Percentiles rank a stretch among this genome's conserved stretches.
These are phyloP conservation scores for Myotis pilosus DNA, from an alignment of 2,797 vertebrate species.

Conservation along the genomic window DNA sequence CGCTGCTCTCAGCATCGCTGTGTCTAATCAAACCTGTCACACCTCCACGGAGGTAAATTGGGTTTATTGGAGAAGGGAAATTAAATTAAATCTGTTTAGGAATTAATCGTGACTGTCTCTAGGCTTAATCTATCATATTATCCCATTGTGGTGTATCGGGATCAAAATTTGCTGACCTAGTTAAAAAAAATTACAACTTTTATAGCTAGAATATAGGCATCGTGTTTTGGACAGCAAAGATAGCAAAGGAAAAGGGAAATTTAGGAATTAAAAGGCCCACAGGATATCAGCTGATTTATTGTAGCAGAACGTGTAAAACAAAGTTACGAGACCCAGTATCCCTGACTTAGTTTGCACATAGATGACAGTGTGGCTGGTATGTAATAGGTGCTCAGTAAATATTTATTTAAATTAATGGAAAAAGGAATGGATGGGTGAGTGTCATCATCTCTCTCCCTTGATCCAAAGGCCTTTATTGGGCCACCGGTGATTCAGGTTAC, in stretches of 20 bases:
- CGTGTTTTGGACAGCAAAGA: neutral
- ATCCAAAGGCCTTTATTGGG: neutral
- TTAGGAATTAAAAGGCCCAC: neutral
- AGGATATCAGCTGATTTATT: neutral
- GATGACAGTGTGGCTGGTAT: neutral
- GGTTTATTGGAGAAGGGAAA: constrained; percentile 83
- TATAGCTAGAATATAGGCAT: neutral
- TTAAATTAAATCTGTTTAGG: constrained; percentile 82
- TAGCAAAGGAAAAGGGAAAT: neutral
- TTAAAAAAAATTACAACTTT: constrained; percentile 41
- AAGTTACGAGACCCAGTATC: neutral
- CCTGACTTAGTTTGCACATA: neutral
- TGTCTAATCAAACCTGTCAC: constrained; percentile 81
- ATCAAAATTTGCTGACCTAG: constrained; percentile 70
- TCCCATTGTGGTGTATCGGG: constrained; percentile 63
- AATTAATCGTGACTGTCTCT: constrained; percentile 78
- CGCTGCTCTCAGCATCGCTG: constrained; percentile 38
- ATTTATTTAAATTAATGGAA: neutral
- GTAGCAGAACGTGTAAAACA: neutral
- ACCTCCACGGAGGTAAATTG: constrained; percentile 80
- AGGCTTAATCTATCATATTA: constrained; percentile 80
- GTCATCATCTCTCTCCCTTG: neutral
- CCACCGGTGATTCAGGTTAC: neutral
- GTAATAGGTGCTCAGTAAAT: neutral
- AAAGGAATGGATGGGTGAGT: neutral